Conservation (phyloP, 2,797 vertebrate species). For the Alfaro cultratus region DNA sequence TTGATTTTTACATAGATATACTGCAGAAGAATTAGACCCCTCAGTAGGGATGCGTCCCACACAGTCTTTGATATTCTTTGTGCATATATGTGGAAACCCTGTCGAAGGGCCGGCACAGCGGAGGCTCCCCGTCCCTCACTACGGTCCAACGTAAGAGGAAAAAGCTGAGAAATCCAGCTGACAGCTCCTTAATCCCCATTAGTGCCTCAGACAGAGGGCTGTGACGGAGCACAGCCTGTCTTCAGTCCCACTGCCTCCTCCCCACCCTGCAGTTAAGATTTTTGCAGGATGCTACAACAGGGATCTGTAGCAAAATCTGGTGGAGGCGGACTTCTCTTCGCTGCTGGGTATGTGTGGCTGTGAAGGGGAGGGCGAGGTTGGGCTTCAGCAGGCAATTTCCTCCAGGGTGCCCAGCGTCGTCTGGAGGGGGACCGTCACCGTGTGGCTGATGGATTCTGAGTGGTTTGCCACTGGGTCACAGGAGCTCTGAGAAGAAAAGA, state of each 20-base stretch:
- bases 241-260: slow-evolving; percentile 49
- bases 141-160: slow-evolving; percentile 55
- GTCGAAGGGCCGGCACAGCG: slow-evolving; percentile 35
- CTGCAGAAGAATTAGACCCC: slow-evolving; percentile 51
- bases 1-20: slow-evolving; percentile 59
- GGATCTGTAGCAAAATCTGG: slow-evolving; percentile 38
- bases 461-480: slow-evolving; percentile 95
- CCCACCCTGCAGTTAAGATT: slow-evolving; percentile 43
- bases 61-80: slow-evolving; percentile 45
- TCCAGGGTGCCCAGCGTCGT: slow-evolving; percentile 93
- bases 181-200: slow-evolving; percentile 72
- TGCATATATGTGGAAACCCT: slow-evolving; percentile 47
- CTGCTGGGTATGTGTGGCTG: slow-evolving; percentile 65
- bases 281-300: slow-evolving; percentile 36
- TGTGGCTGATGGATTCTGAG: slow-evolving; percentile 97
- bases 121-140: slow-evolving; percentile 41
- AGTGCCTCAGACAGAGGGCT: slow-evolving; percentile 53
- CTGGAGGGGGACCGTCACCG: slow-evolving; percentile 94
- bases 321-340: slow-evolving; percentile 29
- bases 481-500: slow-evolving; percentile 83
- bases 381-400: slow-evolving; percentile 96
- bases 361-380: slow-evolving; percentile 57
- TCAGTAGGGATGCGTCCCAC: slow-evolving; percentile 23
- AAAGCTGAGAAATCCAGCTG: slow-evolving; percentile 53
- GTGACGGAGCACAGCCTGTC: slow-evolving; percentile 55